phyloP scores from a whole-genome alignment of 2,113 vertebrate species.

The Paracanthobrama guichenoti region DNA sequence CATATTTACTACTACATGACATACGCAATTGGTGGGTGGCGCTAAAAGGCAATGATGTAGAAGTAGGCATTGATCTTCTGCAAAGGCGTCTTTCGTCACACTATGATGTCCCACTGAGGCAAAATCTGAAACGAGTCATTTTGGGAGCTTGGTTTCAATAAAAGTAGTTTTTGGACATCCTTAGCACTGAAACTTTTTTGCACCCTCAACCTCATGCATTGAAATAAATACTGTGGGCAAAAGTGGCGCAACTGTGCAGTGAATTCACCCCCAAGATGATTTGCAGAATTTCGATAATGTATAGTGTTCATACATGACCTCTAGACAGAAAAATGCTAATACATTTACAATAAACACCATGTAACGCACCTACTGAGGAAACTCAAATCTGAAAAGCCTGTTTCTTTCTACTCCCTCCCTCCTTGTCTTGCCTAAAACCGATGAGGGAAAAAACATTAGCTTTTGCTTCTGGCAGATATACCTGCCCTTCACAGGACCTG shows the following conservation, averaged over 20 bases:
- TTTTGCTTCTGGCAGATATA: conserved; percentile 81
- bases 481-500: conserved; percentile 75
- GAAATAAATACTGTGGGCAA: neutral
- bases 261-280: neutral
- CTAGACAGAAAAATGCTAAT: neutral
- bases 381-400: neutral
- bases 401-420: neutral
- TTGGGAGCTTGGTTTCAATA: too few species aligned
- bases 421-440: conserved; percentile 15
- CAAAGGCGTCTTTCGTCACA: too few species aligned
- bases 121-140: too few species aligned
- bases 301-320: neutral
- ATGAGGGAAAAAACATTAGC: conserved; percentile 71
- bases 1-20: too few species aligned
- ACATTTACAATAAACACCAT: neutral
- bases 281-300: neutral
- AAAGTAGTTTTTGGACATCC: too few species aligned
- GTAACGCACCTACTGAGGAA: neutral
- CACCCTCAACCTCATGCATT: too few species aligned
- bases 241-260: neutral
- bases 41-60: too few species aligned
- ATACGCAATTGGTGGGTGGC: too few species aligned
- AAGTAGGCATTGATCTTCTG: too few species aligned
- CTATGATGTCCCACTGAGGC: too few species aligned
- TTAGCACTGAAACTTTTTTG: too few species aligned